These are phyloP conservation scores for Ctenodactylus gundi DNA, from an alignment of 2,113 vertebrate genomes.

Conservation along the genomic window DNA sequence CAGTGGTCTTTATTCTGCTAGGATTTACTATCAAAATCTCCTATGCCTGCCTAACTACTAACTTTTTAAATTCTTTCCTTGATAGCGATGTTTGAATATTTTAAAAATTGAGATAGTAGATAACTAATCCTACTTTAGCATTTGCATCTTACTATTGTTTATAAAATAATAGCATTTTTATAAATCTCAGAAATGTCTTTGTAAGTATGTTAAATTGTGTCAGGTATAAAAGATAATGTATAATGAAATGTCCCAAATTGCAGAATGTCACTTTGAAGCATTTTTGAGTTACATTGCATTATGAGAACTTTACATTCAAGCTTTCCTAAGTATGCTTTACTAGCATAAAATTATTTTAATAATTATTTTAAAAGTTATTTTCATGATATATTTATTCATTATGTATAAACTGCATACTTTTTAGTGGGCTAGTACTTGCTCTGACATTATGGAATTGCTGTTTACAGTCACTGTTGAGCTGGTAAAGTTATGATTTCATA, in stretches of 20 bases:
- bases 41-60: not conserved
- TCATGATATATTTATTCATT: not conserved
- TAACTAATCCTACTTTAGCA: not conserved
- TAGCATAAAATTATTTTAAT: not conserved
- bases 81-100: conserved; percentile 24
- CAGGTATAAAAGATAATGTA: not conserved
- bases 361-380: no score
- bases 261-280: not conserved
- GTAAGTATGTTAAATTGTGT: not conserved
- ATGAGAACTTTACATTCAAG: not conserved
- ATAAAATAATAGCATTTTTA: conserved; percentile 16
- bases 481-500: not conserved
- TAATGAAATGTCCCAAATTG: conserved; percentile 9
- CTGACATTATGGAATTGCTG: not conserved
- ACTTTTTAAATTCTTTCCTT: not conserved
- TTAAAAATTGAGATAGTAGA: conserved; percentile 4
- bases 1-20: not conserved
- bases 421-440: not conserved
- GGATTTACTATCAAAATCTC: not conserved
- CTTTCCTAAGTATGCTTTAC: conserved; percentile 24
- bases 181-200: not conserved
- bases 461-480: conserved; percentile 11
- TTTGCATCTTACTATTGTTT: conserved; percentile 45
- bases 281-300: not conserved
- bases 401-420: not conserved